Percentiles rank a stretch among this genome's conserved stretches.
These are phyloP conservation scores for Lepidiolamprologus cunningtoni DNA, from an alignment of 2,113 vertebrate species.

Conservation along the genomic window DNA sequence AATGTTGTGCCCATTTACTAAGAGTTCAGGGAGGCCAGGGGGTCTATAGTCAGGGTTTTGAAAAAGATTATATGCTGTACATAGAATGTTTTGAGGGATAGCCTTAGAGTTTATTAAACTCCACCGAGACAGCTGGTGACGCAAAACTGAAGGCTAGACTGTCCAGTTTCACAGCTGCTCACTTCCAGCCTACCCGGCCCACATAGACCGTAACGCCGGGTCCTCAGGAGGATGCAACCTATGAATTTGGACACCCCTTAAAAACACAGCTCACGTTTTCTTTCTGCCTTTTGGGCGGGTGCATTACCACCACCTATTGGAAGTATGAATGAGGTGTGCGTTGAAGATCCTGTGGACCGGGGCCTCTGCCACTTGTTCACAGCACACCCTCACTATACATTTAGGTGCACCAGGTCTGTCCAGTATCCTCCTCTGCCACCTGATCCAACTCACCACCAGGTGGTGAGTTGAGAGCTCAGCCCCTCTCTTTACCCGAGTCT, in stretches of 20 bases:
- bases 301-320: not conserved
- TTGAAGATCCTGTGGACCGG: not conserved
- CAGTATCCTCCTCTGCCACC: not conserved
- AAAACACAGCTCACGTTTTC: not conserved
- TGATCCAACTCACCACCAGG: not conserved
- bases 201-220: not conserved
- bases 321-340: not conserved
- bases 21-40: not conserved
- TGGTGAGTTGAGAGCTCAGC: not conserved
- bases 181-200: not conserved
- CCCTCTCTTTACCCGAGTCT: not conserved
- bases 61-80: not conserved
- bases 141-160: not conserved
- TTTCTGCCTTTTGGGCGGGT: not conserved
- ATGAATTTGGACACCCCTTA: not conserved
- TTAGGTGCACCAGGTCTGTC: not conserved
- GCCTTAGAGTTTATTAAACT: not conserved
- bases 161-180: not conserved
- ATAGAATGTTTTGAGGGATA: not conserved
- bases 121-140: not conserved
- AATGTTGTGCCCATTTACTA: not conserved
- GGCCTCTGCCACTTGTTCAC: not conserved
- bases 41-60: not conserved
- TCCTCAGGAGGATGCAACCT: not conserved
- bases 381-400: not conserved